Percentiles rank a stretch among this genome's conserved stretches.
These are phyloP conservation scores for Crocallis elinguaria DNA, from an alignment of 2,888 invertebrate species.

Conservation along the genomic window DNA sequence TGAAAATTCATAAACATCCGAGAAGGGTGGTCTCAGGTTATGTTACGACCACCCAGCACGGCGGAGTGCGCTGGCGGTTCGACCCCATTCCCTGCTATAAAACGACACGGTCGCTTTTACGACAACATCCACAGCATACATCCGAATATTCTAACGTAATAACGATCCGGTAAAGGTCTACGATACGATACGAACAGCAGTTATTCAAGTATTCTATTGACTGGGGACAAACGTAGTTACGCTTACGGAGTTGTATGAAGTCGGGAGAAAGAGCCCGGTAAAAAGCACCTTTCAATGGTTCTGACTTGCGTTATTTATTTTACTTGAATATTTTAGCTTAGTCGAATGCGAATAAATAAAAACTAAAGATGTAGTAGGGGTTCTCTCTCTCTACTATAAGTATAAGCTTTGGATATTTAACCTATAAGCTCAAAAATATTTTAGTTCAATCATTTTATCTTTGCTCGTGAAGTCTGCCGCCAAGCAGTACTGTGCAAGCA, in stretches of 20 bases:
- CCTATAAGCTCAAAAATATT: not conserved
- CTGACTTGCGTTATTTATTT: conserved; percentile 20
- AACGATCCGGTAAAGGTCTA: conserved; percentile 61
- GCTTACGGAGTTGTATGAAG: conserved; percentile 23
- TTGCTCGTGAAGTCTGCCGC: no score
- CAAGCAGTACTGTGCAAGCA: no score
- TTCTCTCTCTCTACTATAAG: not conserved
- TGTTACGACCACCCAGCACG: conserved; percentile 68
- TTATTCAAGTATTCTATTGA: conserved; percentile 61
- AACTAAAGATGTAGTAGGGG: not conserved
- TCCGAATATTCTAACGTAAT: conserved; percentile 57
- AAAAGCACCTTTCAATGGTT: conserved; percentile 27
- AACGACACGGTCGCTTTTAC: conserved; percentile 70
- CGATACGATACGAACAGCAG: conserved; percentile 60
- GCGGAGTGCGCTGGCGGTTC: conserved; percentile 43
- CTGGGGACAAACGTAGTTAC: conserved; percentile 43
- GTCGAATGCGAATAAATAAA: conserved; percentile 1
- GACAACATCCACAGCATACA: conserved; percentile 63
- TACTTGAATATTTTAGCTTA: conserved; percentile 10
- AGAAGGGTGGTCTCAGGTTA: conserved; percentile 61
- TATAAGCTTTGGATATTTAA: not conserved
- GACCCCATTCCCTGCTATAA: conserved; percentile 62
- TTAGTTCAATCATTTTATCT: no score
- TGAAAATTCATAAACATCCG: conserved; percentile 66
- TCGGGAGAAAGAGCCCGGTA: conserved; percentile 24